phyloP scores from a whole-genome alignment of 2,888 invertebrate genomes.

The Drosophila seclusa region DNA sequence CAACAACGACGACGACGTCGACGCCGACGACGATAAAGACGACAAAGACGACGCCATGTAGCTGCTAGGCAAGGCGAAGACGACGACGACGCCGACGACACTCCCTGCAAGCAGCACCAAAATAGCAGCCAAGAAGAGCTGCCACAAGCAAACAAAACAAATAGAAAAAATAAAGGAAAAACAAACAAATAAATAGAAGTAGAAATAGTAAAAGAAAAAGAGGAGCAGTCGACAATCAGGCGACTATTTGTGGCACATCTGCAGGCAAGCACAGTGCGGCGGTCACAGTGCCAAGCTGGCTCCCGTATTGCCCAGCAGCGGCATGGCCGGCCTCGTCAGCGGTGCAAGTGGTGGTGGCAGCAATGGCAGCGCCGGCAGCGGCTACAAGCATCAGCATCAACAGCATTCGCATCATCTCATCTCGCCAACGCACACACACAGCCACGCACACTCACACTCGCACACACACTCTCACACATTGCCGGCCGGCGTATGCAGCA shows the following conservation, averaged over 20 bases:
- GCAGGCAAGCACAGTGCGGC: constrained; percentile 14
- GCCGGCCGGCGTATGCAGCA: constrained; percentile 79
- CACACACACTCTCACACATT: constrained; percentile 46
- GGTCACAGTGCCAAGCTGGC: constrained; percentile 79
- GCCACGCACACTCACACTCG: constrained; percentile 22
- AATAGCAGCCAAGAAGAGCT: constrained; percentile 16
- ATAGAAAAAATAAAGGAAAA: neutral
- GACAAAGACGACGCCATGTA: constrained; percentile 54
- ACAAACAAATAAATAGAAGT: neutral
- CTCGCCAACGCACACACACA: constrained; percentile 72
- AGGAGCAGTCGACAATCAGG: constrained; percentile 21
- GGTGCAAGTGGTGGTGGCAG: constrained; percentile 38
- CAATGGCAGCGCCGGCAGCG: constrained; percentile 36
- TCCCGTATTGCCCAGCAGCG: constrained; percentile 83
- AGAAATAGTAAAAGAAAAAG: neutral
- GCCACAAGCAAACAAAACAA: neutral
- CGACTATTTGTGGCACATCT: constrained; percentile 13
- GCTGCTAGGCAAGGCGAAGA: constrained; percentile 38
- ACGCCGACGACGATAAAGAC: constrained; percentile 34
- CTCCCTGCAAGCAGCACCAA: constrained; percentile 10
- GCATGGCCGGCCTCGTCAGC: constrained; percentile 79
- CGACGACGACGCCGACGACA: constrained; percentile 27
- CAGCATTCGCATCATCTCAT: constrained; percentile 67
- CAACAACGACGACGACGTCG: constrained; percentile 18
- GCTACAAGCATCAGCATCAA: constrained; percentile 50